Percentiles rank a stretch among this genome's conserved stretches.
Evolutionary conservation across 2,888 invertebrate genomes (phyloP).

Genomic region (Microctonus hyperodae): DNA sequence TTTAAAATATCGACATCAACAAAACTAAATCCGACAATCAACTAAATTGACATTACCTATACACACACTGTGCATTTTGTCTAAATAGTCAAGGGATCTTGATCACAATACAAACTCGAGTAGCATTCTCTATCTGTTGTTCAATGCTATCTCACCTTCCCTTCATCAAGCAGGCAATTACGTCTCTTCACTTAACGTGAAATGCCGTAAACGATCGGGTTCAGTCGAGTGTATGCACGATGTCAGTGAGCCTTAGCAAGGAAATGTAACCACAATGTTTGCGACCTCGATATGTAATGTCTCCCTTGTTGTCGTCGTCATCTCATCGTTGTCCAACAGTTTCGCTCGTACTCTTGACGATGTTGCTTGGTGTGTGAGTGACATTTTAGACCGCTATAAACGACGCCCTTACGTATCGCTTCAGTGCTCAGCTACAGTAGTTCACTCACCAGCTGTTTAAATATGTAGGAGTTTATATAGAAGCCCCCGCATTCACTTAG

Average conservation of each 20-base stretch:
- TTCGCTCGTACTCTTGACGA: conserved; percentile 27
- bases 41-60: background rate
- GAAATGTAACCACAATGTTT: conserved; percentile 47
- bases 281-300: conserved; percentile 40
- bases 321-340: conserved; percentile 32
- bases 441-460: conserved; percentile 41
- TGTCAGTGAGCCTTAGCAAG: conserved; percentile 39
- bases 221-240: conserved; percentile 6
- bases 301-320: conserved; percentile 35
- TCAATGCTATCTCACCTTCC: background rate
- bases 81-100: background rate
- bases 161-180: conserved; percentile 8
- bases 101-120: conserved; percentile 32
- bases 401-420: conserved; percentile 42
- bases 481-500: conserved; percentile 33
- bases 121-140: conserved; percentile 12
- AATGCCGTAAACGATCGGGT: conserved; percentile 12
- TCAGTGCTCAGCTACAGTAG: background rate
- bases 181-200: conserved; percentile 15
- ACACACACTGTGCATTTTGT: background rate
- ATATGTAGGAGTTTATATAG: conserved; percentile 50
- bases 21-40: too few relatives aligned
- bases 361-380: background rate
- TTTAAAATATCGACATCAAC: background rate
- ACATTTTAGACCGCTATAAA: conserved; percentile 49